phyloP scores from a whole-genome alignment of 2,113 vertebrate species.

The Phainopepla nitens region DNA sequence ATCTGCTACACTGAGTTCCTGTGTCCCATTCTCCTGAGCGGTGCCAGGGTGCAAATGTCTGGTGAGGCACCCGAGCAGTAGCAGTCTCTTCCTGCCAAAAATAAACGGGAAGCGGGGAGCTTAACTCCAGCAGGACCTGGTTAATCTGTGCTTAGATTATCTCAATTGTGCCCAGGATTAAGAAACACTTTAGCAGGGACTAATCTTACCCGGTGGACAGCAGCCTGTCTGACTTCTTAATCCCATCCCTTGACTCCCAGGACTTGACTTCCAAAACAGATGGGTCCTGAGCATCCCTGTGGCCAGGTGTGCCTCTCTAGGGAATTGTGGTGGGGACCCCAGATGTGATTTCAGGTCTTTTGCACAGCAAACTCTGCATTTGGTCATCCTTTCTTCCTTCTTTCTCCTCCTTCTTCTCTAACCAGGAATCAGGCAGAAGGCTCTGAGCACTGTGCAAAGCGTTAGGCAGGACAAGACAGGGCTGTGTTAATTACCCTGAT shows the following conservation, averaged over 20 bases:
- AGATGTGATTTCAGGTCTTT: not conserved
- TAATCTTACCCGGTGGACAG: not conserved
- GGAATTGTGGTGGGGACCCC: not conserved
- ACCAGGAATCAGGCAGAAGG: not conserved
- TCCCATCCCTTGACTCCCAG: not conserved
- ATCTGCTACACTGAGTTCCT: not conserved
- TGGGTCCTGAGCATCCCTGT: not conserved
- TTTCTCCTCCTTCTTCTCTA: not conserved
- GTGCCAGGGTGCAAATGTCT: fast-evolving
- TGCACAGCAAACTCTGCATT: not conserved
- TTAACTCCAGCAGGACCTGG: slow-evolving; percentile 7
- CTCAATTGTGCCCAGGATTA: not conserved
- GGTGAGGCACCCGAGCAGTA: fast-evolving
- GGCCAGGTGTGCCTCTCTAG: not conserved
- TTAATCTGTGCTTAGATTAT: slow-evolving; percentile 50
- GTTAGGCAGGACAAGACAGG: not conserved
- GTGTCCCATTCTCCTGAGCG: fast-evolving
- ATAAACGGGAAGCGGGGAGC: not conserved
- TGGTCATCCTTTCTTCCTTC: not conserved
- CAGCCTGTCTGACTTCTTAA: not conserved
- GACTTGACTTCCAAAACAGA: not conserved
- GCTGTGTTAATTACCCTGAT: not conserved
- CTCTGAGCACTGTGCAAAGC: not conserved
- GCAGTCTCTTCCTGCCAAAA: not conserved
- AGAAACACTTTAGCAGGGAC: not conserved